These are phyloP conservation scores for Maniola jurtina DNA, from an alignment of 1,140 invertebrate species.

Conservation along the genomic window DNA sequence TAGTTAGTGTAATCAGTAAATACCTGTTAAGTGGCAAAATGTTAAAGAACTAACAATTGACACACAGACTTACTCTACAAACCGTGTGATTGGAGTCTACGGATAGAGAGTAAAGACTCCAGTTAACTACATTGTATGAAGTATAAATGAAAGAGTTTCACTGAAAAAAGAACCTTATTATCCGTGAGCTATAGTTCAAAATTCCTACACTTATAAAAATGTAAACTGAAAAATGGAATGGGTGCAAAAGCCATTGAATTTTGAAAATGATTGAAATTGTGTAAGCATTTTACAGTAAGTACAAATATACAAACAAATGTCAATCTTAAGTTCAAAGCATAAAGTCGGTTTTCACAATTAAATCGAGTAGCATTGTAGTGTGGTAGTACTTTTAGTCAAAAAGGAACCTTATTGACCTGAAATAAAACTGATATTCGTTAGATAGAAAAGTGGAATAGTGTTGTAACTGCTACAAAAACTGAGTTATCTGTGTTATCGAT, in stretches of 20 bases:
- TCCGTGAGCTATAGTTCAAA: too few relatives aligned
- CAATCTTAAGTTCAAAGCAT: too few relatives aligned
- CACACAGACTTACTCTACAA: slow-evolving; percentile 2
- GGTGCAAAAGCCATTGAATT: too few relatives aligned
- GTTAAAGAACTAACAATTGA: neutral
- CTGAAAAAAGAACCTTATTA: too few relatives aligned
- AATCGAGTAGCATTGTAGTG: neutral
- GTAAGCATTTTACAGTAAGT: too few relatives aligned
- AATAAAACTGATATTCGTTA: neutral
- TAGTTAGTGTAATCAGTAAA: neutral
- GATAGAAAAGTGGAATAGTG: slow-evolving; percentile 2
- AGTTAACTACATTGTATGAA: neutral
- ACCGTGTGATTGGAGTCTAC: neutral
- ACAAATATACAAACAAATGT: too few relatives aligned
- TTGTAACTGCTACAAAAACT: slow-evolving; percentile 22
- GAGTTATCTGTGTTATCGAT: slow-evolving; percentile 34
- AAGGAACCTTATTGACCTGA: neutral
- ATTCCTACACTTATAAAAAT: too few relatives aligned
- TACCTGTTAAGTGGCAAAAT: neutral
- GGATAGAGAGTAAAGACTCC: neutral
- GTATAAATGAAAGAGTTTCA: neutral
- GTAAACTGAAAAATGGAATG: too few relatives aligned
- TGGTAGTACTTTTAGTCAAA: neutral
- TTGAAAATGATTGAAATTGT: too few relatives aligned
- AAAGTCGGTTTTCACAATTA: too few relatives aligned